phyloP scores from a whole-genome alignment of 1,140 invertebrate genomes.

The Brachionus manjavacas region DNA sequence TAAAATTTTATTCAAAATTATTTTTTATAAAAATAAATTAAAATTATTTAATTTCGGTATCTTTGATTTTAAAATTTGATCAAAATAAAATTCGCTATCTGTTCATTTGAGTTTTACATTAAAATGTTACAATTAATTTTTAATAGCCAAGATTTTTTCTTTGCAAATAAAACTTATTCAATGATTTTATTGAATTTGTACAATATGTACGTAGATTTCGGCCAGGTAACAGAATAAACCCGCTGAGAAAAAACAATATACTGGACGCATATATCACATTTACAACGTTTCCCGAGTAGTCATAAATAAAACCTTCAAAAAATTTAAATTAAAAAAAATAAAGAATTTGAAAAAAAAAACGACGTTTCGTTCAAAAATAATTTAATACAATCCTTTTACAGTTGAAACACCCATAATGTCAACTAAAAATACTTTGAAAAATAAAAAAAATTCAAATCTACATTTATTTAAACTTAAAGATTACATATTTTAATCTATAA shows the following conservation, averaged over 20 bases:
- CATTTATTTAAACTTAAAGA: too few species aligned
- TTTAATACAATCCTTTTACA: too few species aligned
- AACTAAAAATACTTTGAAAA: too few species aligned
- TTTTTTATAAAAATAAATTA: slow-evolving; percentile 13
- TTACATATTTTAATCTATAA: too few species aligned
- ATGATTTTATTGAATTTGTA: slow-evolving; percentile 20
- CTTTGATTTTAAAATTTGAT: background rate
- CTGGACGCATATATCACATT: slow-evolving; percentile 20
- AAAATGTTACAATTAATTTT: background rate
- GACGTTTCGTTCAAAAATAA: too few species aligned
- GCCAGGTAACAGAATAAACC: background rate
- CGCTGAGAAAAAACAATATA: background rate
- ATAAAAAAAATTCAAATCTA: too few species aligned
- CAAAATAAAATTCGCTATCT: background rate
- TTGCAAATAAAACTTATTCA: slow-evolving; percentile 35
- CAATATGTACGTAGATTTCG: slow-evolving; percentile 1
- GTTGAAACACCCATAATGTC: too few species aligned
- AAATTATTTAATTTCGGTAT: background rate
- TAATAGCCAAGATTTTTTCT: background rate
- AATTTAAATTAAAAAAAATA: background rate
- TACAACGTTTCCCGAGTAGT: background rate
- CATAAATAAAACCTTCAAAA: background rate
- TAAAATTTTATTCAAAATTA: slow-evolving; percentile 10
- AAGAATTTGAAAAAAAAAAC: background rate
- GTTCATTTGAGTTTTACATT: background rate